phyloP scores from a whole-genome alignment of 2,888 invertebrate genomes.

The Euphydryas editha region DNA sequence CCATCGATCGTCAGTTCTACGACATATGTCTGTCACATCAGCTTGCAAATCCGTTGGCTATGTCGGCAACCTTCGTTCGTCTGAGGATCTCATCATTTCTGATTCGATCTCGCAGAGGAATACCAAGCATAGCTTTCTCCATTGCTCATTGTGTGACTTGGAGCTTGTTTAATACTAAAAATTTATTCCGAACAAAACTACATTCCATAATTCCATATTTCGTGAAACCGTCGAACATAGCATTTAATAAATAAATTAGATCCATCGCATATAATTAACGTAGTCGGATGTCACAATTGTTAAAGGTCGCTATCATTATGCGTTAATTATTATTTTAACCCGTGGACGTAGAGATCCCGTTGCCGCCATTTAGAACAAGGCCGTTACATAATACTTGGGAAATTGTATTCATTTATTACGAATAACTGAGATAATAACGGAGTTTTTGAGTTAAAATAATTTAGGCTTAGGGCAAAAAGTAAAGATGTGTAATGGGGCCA shows the following conservation, averaged over 20 bases:
- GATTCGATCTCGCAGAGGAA: too few species aligned
- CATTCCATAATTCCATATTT: conserved; percentile 24
- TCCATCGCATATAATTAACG: conserved; percentile 56
- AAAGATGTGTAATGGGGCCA: too few species aligned
- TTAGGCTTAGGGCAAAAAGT: too few species aligned
- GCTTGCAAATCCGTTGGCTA: too few species aligned
- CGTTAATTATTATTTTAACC: conserved; percentile 66
- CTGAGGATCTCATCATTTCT: too few species aligned
- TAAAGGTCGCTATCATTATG: conserved; percentile 61
- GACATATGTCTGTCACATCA: too few species aligned
- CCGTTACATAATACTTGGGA: conserved; percentile 48
- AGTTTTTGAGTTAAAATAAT: too few species aligned
- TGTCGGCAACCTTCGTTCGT: too few species aligned
- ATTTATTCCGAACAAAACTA: conserved; percentile 18
- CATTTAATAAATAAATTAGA: conserved; percentile 51
- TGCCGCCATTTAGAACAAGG: conserved; percentile 49
- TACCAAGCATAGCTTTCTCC: too few species aligned
- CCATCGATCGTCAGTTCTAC: too few species aligned
- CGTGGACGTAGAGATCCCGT: conserved; percentile 40
- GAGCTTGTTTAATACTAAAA: background rate
- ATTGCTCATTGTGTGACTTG: too few species aligned
- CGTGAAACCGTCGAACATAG: conserved; percentile 36
- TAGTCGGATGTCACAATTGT: conserved; percentile 67
- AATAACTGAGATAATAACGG: background rate
- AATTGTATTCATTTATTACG: background rate